phyloP scores from a whole-genome alignment of 2,888 invertebrate genomes.

The Acanthoscelides obtectus region DNA sequence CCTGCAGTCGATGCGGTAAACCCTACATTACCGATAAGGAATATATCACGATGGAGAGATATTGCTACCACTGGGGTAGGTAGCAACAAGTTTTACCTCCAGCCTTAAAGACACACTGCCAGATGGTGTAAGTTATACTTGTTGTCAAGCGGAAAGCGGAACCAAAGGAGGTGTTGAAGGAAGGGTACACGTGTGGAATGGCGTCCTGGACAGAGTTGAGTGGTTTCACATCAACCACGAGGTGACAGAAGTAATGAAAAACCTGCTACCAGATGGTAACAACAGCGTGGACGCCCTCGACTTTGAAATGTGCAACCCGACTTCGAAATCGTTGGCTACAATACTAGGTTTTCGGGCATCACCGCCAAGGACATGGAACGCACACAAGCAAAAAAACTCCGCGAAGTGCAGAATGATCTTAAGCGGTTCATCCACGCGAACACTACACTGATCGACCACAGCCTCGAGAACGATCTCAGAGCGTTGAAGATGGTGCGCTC shows the following conservation, averaged over 20 bases:
- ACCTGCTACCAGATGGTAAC: constrained; percentile 54
- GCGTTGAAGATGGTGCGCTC: constrained; percentile 80
- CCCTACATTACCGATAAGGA: constrained; percentile 40
- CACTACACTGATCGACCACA: constrained; percentile 92
- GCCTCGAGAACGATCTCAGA: constrained; percentile 88
- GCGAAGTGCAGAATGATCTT: constrained; percentile 81
- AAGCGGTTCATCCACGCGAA: constrained; percentile 73
- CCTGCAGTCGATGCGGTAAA: constrained; percentile 24
- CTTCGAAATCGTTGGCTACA: constrained; percentile 83
- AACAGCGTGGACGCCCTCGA: constrained; percentile 76
- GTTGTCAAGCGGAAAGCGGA: constrained; percentile 55
- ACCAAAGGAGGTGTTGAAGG: constrained; percentile 62
- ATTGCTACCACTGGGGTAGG: constrained; percentile 88
- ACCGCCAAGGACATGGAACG: constrained; percentile 58
- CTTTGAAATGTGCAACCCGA: constrained; percentile 93
- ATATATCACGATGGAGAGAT: constrained; percentile 69
- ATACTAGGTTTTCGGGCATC: constrained; percentile 94
- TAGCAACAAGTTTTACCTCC: constrained; percentile 46
- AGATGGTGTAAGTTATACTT: constrained; percentile 55
- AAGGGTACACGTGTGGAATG: constrained; percentile 73
- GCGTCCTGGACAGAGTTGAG: constrained; percentile 59
- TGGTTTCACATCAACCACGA: constrained; percentile 55
- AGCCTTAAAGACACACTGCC: constrained; percentile 10
- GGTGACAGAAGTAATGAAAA: constrained; percentile 40
- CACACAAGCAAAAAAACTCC: constrained; percentile 57